Base-by-base conservation (phyloP, 2,113 vertebrate genomes). In the Gymnorhina tibicen region DNA sequence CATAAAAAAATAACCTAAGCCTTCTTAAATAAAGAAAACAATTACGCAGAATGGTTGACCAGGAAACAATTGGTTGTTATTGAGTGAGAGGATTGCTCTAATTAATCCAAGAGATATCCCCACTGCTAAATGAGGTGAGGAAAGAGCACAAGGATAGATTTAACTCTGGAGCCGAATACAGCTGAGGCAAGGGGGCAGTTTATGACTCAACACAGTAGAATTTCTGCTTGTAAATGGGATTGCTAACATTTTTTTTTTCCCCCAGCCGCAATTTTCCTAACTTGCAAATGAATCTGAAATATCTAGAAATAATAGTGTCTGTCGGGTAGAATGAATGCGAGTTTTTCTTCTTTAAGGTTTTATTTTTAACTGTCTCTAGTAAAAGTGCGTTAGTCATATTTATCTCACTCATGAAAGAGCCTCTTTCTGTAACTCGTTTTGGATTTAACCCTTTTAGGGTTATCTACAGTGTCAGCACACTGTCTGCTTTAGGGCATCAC, bases 101-200 rank as follows among this genome's bases (percentile, higher is more conserved):
- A 97, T 98, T 98, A 97, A 98, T 94, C 96, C 97, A 92, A 97
- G 97, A 98, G 91, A 93, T 96, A 97, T 94, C 95, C 87, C 95
- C 96, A 33, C 92, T 97, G 97, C 94, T 97, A 97, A 98, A 98
- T 97, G 98, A 97, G 94, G 94, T 97, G 95, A 91, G 77, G 95
- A 89, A 93, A 95, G 92, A 86, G 90, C 83, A 11, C 80, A 33
- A 52, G 79, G 95, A 91, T 55, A 53, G 79, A 91, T 96, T 97
- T 95, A 96, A 94, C 89, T 96, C 82, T 27, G 85, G 55, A 95
- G 79, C 49, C 24, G 85, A 91, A 95, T 91, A 70, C 62, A 87
- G 81, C 83, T 75, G 86, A 97, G 89, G 95, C 97, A 97, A 97
- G 89, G 84, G 93, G 88, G 50, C 95, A 94, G 92, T 93, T 97